Evolutionary conservation across 2,797 vertebrate genomes (phyloP), one percentile per base, ranked within the genome.

Genomic region (Anguilla obscura): DNA sequence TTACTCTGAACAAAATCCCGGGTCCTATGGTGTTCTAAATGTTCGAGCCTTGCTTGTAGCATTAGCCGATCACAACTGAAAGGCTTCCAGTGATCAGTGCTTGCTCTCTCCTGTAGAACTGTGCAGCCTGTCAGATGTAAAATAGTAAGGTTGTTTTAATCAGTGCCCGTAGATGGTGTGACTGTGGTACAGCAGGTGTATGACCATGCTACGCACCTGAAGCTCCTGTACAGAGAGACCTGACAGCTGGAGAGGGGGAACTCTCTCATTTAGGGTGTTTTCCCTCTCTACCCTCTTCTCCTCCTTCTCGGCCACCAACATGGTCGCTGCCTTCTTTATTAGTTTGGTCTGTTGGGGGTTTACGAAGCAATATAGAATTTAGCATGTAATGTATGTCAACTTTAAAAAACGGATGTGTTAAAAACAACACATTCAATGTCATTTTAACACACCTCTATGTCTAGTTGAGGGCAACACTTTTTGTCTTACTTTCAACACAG

Each of bases 151-250:
- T 63, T 63, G 58, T 24, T 24, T 16, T 63, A 63, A 18, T 63
- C 16, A 24, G 16, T 24, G 4, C 58, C 58, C 24, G 58, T 24
- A 63, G 58, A 63, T 63, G 58, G 58, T 52, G 52, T 52, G 10
- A 52, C 52, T 52, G 12, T 1, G 50, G 50, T 24, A 48, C 7
- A 0, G 16, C 2, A 21, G 8, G 40, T 80, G 40, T 16, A 40
- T 45, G 69, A n/a, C 60, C 74, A 14, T 36, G 74, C 14, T 76
- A 36, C 21, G 0, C 91, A 96, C 95, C 95, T 95, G 93, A 56
- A 96, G 94, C 33, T 96, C 95, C 89, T 95, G 92, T 36, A 93
- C 0, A 40, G 95, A 94, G 87, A 96, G n/a, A 69, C 93, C 89
- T 1, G 93, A 94, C 86, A 93, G 5, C 21, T 94, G 88, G 18